Percentiles rank a stretch among this genome's conserved stretches.
These are phyloP conservation scores for Coenobita brevimanus DNA, from an alignment of 1,140 invertebrate species.

Conservation along the genomic window DNA sequence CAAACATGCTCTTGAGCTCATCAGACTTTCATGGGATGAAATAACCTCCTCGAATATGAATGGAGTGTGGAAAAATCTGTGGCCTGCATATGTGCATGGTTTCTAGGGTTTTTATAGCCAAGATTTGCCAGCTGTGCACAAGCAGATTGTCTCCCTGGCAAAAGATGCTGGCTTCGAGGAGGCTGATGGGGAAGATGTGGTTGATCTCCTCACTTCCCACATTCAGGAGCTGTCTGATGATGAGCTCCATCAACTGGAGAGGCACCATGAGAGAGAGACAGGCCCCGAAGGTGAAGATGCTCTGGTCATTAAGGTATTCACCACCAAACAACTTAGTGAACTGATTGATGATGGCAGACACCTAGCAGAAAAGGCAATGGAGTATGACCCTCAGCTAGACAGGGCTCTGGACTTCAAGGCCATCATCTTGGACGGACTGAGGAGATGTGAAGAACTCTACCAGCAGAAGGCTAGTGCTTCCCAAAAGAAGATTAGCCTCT, in stretches of 20 bases:
- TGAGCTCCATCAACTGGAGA: background rate
- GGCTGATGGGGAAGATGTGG: background rate
- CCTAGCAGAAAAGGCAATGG: too few species aligned
- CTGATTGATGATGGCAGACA: too few species aligned
- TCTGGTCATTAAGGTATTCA: background rate
- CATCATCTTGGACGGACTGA: too few species aligned
- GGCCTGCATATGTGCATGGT: background rate
- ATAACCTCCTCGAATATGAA: constrained; percentile 4
- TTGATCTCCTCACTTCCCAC: background rate
- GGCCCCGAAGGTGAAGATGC: background rate
- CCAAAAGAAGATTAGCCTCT: background rate
- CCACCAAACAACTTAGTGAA: too few species aligned
- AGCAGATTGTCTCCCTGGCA: too few species aligned
- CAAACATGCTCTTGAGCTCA: background rate
- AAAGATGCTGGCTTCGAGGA: too few species aligned
- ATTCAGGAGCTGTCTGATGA: background rate
- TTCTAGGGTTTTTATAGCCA: background rate
- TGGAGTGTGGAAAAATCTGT: constrained; percentile 2
- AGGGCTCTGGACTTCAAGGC: too few species aligned
- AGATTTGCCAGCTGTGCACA: too few species aligned
- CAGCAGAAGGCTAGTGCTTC: constrained; percentile 1
- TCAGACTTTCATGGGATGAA: background rate
- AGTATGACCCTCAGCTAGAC: too few species aligned
- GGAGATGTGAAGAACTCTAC: background rate
- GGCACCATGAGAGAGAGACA: background rate